phyloP scores from a whole-genome alignment of 2,797 vertebrate species.

The Thalassophryne amazonica region DNA sequence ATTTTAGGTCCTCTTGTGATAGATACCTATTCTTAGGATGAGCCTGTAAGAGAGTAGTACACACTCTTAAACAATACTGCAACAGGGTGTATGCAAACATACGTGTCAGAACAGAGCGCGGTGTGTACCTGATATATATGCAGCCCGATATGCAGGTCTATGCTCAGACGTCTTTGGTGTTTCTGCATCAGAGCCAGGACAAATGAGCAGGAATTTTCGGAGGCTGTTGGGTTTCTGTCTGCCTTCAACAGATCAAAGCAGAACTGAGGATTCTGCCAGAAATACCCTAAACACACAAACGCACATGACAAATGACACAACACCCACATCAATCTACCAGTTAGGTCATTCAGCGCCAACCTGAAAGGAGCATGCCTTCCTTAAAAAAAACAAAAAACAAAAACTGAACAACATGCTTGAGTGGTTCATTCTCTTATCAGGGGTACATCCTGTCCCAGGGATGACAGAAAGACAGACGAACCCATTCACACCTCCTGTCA shows the following conservation, averaged over 20 bases:
- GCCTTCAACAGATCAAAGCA: slow-evolving; percentile 50
- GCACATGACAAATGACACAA: slow-evolving; percentile 10
- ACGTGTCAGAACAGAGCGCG: too few species aligned
- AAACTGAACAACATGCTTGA: too few species aligned
- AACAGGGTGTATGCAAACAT: not conserved
- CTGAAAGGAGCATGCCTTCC: too few species aligned
- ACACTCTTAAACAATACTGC: too few species aligned
- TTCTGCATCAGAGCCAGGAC: slow-evolving; percentile 81
- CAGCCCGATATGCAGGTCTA: slow-evolving; percentile 46
- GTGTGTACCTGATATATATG: slow-evolving; percentile 69
- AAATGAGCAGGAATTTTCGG: slow-evolving; percentile 66
- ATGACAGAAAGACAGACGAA: too few species aligned
- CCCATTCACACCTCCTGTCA: too few species aligned
- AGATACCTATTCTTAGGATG: slow-evolving; percentile 22
- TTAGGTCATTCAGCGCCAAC: too few species aligned
- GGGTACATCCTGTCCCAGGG: too few species aligned
- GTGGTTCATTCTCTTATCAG: too few species aligned
- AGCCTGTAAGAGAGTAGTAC: slow-evolving; percentile 60
- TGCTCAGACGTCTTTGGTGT: slow-evolving; percentile 55
- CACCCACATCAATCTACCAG: too few species aligned
- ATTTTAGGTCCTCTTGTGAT: slow-evolving; percentile 37
- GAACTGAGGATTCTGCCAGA: slow-evolving; percentile 76
- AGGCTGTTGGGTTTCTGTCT: slow-evolving; percentile 26
- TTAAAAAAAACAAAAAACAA: too few species aligned
- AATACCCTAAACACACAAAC: slow-evolving; percentile 37